Conservation (phyloP, 1,140 invertebrate genomes). For the Drosophila yakuba region DNA sequence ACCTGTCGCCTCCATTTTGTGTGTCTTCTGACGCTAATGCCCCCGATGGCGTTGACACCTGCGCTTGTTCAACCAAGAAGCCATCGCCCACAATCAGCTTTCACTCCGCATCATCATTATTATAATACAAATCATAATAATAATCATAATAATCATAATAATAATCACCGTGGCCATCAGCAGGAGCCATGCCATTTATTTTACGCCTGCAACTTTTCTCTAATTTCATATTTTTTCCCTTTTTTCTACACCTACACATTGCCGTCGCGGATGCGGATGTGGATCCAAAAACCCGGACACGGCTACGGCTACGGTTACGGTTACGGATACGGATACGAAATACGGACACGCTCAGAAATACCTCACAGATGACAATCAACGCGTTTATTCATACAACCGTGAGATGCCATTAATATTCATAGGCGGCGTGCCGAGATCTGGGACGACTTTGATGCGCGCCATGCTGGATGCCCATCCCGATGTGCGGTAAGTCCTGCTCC, state of each 20-base stretch:
- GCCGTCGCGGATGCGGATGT: slow-evolving; percentile 12
- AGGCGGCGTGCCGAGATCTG: slow-evolving; percentile 97
- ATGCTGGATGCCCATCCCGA: slow-evolving; percentile 99
- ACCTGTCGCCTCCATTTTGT: slow-evolving; percentile 25
- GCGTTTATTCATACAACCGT: slow-evolving; percentile 90
- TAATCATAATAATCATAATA: slow-evolving; percentile 13
- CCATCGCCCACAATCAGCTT: background rate
- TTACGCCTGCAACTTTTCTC: slow-evolving; percentile 63
- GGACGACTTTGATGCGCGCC: slow-evolving; percentile 98
- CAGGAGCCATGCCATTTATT: slow-evolving; percentile 55
- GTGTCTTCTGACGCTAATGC: slow-evolving; percentile 40
- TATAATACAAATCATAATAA: slow-evolving; percentile 10
- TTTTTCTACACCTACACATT: slow-evolving; percentile 18
- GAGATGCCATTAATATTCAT: slow-evolving; percentile 98
- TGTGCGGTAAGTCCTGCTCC: slow-evolving; percentile 88
- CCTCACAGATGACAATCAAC: slow-evolving; percentile 87
- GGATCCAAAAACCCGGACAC: slow-evolving; percentile 17
- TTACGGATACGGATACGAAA: slow-evolving; percentile 11
- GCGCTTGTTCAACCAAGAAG: slow-evolving; percentile 22
- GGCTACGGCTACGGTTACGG: slow-evolving; percentile 5
- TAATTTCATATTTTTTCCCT: slow-evolving; percentile 65
- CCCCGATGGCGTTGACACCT: slow-evolving; percentile 44
- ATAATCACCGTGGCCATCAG: slow-evolving; percentile 25
- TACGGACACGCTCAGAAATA: slow-evolving; percentile 85
- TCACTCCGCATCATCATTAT: slow-evolving; percentile 18